A percentile compares a stretch with the other conserved stretches of the same genome.
Evolutionary conservation across 2,888 invertebrate genomes (phyloP).

Genomic region (Ophioninae sp.): DNA sequence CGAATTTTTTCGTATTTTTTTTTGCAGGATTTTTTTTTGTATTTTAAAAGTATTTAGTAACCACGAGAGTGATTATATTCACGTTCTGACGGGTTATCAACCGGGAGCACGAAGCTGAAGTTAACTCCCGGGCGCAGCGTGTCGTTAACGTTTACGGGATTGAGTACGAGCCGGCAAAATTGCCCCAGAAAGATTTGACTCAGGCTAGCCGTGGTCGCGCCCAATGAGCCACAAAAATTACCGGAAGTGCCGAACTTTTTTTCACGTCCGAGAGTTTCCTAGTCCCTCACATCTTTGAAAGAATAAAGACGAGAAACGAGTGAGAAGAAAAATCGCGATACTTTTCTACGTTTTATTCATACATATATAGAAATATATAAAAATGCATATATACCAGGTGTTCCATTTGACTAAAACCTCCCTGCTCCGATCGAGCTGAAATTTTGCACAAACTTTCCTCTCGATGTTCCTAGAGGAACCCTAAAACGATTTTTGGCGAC

Average conservation of each 20-base stretch:
- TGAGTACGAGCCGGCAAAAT: slow-evolving; percentile 27
- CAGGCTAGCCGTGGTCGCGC: neutral
- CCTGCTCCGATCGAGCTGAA: too few relatives aligned
- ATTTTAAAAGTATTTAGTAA: slow-evolving; percentile 39
- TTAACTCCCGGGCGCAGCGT: slow-evolving; percentile 34
- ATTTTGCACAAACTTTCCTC: too few relatives aligned
- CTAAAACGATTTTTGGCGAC: too few relatives aligned
- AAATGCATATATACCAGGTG: neutral
- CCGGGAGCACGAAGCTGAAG: slow-evolving; percentile 31
- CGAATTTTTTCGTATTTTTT: too few relatives aligned
- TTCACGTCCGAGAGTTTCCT: neutral
- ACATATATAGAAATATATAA: too few relatives aligned
- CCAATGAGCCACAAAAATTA: neutral
- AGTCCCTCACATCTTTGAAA: too few relatives aligned
- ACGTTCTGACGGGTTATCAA: slow-evolving; percentile 33
- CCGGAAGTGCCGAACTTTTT: neutral
- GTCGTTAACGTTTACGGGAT: slow-evolving; percentile 47
- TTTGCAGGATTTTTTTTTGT: too few relatives aligned
- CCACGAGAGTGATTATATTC: slow-evolving; percentile 52
- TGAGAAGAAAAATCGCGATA: too few relatives aligned
- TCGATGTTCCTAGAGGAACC: too few relatives aligned
- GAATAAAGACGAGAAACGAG: too few relatives aligned
- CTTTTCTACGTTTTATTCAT: too few relatives aligned
- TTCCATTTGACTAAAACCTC: neutral
- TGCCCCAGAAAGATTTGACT: slow-evolving; percentile 26